Evolutionary conservation across 1,140 invertebrate species (phyloP).

Genomic region (Galleria mellonella): DNA sequence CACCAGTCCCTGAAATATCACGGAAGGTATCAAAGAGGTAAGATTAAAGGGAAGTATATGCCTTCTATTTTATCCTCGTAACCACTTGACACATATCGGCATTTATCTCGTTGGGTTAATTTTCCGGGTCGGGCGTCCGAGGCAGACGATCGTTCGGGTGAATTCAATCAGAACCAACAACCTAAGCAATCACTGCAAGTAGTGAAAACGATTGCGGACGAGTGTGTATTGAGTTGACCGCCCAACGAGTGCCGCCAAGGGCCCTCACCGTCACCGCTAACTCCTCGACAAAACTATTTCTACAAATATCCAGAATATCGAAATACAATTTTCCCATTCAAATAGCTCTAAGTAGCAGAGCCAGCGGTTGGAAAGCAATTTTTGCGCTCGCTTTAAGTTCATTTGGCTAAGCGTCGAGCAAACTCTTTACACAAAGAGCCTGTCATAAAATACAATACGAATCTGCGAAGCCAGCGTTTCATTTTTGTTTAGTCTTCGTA

Average conservation of each 20-base stretch:
- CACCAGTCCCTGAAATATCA: too few relatives aligned
- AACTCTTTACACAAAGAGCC: too few relatives aligned
- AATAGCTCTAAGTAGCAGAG: not conserved
- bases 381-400: not conserved
- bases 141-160: slow-evolving; percentile 26
- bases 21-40: too few relatives aligned
- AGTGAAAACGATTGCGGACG: slow-evolving; percentile 51
- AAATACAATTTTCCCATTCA: slow-evolving; percentile 22
- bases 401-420: too few relatives aligned
- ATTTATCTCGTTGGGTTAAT: slow-evolving; percentile 56
- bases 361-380: not conserved
- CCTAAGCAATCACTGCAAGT: slow-evolving; percentile 54
- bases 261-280: slow-evolving; percentile 34
- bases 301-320: slow-evolving; percentile 19
- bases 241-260: slow-evolving; percentile 32
- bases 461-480: not conserved
- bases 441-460: not conserved
- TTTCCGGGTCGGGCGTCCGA: slow-evolving; percentile 39
- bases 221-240: slow-evolving; percentile 52
- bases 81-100: slow-evolving; percentile 52
- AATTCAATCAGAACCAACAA: slow-evolving; percentile 69
- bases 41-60: too few relatives aligned
- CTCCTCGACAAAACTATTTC: slow-evolving; percentile 34
- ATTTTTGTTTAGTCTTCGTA: slow-evolving; percentile 35
- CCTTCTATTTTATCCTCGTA: slow-evolving; percentile 9